These are phyloP conservation scores for Polia nebulosa DNA, from an alignment of 2,888 invertebrate species.

Conservation along the genomic window DNA sequence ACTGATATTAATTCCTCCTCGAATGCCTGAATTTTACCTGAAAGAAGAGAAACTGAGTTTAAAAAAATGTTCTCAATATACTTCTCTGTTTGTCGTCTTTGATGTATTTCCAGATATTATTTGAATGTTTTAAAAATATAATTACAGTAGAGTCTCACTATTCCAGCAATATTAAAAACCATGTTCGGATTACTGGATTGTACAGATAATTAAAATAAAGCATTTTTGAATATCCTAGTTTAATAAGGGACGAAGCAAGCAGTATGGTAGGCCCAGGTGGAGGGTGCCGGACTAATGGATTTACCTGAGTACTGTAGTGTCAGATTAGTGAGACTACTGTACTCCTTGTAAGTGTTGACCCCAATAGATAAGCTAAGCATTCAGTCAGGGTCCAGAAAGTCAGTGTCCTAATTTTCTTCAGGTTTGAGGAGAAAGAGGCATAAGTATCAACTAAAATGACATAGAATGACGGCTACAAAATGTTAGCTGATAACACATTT, in stretches of 20 bases:
- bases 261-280: too few species aligned
- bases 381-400: too few species aligned
- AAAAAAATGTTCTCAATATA: not conserved
- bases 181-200: too few species aligned
- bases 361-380: not conserved
- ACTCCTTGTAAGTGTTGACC: not conserved
- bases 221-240: too few species aligned
- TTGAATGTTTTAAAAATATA: not conserved
- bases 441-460: not conserved
- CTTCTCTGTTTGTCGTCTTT: not conserved
- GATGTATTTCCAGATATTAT: not conserved
- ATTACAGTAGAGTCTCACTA: too few species aligned
- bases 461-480: not conserved
- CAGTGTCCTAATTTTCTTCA: not conserved
- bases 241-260: too few species aligned
- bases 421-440: not conserved
- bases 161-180: too few species aligned
- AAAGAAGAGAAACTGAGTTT: conserved; percentile 36
- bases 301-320: too few species aligned
- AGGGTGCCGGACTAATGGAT: too few species aligned
- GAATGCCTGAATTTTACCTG: conserved; percentile 86
- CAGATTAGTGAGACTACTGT: too few species aligned
- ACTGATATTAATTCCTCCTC: conserved; percentile 87
- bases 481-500: conserved; percentile 8
- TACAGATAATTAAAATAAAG: too few species aligned